These are phyloP conservation scores for Suillia variegata DNA, from an alignment of 2,888 invertebrate species.

Conservation along the genomic window DNA sequence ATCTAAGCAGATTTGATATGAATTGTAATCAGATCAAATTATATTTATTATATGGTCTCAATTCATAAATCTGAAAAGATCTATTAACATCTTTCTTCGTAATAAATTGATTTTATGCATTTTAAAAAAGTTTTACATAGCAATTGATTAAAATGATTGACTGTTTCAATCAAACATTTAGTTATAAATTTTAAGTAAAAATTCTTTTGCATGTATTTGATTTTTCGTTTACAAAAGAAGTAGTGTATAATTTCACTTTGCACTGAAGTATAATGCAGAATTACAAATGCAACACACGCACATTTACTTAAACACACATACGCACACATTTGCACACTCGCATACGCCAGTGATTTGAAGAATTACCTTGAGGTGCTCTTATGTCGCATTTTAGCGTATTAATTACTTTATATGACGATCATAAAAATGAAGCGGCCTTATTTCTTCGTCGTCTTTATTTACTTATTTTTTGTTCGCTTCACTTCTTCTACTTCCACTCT, in stretches of 20 bases:
- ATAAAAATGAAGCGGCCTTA: constrained; percentile 20
- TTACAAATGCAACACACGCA: constrained; percentile 27
- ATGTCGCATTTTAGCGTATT: constrained; percentile 58
- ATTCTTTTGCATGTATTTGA: background rate
- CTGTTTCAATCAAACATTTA: too few relatives aligned
- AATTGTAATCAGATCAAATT: too few relatives aligned
- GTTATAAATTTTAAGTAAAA: background rate
- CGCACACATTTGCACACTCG: background rate
- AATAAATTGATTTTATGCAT: too few relatives aligned
- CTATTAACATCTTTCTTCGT: too few relatives aligned
- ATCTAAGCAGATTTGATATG: too few relatives aligned
- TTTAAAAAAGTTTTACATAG: too few relatives aligned
- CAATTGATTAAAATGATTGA: too few relatives aligned
- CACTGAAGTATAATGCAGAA: constrained; percentile 8
- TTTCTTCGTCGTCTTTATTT: background rate
- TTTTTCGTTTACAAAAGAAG: background rate
- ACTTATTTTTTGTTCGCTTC: too few relatives aligned
- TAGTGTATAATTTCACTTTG: constrained; percentile 2
- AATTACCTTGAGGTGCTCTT: constrained; percentile 45
- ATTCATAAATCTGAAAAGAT: too few relatives aligned
- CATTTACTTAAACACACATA: background rate
- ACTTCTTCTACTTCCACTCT: background rate
- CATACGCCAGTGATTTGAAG: constrained; percentile 20
- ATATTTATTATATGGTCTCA: too few relatives aligned
- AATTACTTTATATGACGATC: constrained; percentile 49